Conservation (phyloP, 2,797 vertebrate species). For the Acanthurus leucopareius region DNA sequence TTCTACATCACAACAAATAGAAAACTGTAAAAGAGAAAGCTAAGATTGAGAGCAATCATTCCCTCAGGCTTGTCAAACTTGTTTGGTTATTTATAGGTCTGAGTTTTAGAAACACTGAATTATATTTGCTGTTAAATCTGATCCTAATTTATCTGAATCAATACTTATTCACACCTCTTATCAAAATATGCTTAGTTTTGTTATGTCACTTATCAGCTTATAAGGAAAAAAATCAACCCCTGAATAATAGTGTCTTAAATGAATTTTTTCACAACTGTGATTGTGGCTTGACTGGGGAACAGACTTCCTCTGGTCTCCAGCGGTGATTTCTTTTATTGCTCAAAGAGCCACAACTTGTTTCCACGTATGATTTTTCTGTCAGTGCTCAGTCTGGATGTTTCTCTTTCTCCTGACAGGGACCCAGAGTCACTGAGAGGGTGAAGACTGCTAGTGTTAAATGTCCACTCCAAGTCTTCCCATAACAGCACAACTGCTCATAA, state of each 20-base stretch:
- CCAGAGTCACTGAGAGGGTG: slow-evolving; percentile 74
- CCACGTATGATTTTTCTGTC: slow-evolving; percentile 18
- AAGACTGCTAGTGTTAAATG: slow-evolving; percentile 71
- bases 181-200: background rate
- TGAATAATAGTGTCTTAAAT: too few species aligned
- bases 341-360: slow-evolving; percentile 21
- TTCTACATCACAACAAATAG: background rate
- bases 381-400: slow-evolving; percentile 41
- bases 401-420: slow-evolving; percentile 74
- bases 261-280: too few species aligned
- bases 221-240: too few species aligned
- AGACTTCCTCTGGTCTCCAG: slow-evolving; percentile 8
- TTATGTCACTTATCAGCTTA: background rate
- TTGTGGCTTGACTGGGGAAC: background rate
- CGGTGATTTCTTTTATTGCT: background rate
- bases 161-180: too few species aligned
- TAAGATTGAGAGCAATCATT: background rate
- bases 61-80: slow-evolving; percentile 13
- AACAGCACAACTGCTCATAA: slow-evolving; percentile 63
- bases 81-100: slow-evolving; percentile 10
- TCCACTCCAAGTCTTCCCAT: slow-evolving; percentile 57
- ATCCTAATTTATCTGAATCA: background rate
- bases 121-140: background rate
- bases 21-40: background rate
- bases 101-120: background rate